phyloP scores from a whole-genome alignment of 2,888 invertebrate species.

The Diaphora mendica region DNA sequence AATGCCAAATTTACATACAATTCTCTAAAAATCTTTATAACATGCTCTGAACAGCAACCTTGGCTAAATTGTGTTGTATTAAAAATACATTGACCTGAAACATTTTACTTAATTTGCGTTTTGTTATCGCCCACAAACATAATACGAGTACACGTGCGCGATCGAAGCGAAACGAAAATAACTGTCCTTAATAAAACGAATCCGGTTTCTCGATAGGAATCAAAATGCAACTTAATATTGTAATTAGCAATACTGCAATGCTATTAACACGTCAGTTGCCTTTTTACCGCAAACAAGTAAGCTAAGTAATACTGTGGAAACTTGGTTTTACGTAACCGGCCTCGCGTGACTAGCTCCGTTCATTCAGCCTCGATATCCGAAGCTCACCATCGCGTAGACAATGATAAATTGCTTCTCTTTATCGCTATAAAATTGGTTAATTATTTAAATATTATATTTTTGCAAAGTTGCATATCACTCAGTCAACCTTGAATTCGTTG shows the following conservation, averaged over 20 bases:
- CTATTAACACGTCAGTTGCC: slow-evolving; percentile 77
- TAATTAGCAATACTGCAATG: slow-evolving; percentile 76
- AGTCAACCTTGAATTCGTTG: background rate
- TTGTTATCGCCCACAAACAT: slow-evolving; percentile 11
- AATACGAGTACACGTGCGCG: slow-evolving; percentile 3
- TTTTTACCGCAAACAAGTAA: slow-evolving; percentile 80
- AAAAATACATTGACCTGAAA: slow-evolving; percentile 29
- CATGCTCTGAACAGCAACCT: background rate
- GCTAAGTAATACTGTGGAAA: slow-evolving; percentile 70
- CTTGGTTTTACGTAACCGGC: slow-evolving; percentile 72
- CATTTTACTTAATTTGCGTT: slow-evolving; percentile 24
- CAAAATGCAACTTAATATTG: slow-evolving; percentile 68
- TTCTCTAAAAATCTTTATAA: background rate
- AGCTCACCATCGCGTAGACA: slow-evolving; percentile 33
- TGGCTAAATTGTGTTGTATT: slow-evolving; percentile 14
- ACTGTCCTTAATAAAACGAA: slow-evolving; percentile 58
- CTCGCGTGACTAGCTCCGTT: slow-evolving; percentile 76
- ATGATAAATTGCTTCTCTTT: slow-evolving; percentile 39
- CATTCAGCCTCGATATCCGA: slow-evolving; percentile 70
- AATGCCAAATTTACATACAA: background rate
- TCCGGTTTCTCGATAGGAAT: slow-evolving; percentile 63
- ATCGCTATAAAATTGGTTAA: slow-evolving; percentile 22
- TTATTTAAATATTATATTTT: slow-evolving; percentile 17
- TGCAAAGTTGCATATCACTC: slow-evolving; percentile 7
- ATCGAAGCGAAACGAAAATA: slow-evolving; percentile 30